Percentiles rank a stretch among this genome's conserved stretches.
phyloP scores from a whole-genome alignment of 1,140 invertebrate species.

The Dysdera silvatica region DNA sequence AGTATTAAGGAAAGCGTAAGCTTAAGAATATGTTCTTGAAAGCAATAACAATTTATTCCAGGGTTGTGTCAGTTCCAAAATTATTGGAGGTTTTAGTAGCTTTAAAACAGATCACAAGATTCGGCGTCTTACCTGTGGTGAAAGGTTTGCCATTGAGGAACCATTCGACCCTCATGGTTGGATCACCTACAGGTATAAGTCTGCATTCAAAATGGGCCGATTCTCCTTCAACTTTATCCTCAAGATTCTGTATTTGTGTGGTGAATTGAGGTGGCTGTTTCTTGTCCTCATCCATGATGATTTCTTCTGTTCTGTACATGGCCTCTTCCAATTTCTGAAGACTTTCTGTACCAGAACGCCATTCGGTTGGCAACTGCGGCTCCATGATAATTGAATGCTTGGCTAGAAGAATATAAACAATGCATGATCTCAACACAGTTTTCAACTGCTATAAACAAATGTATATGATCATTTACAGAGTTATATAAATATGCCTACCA shows the following conservation, averaged over 20 bases:
- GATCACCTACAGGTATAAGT: conserved; percentile 76
- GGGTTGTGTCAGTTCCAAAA: no score
- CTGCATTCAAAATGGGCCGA: conserved; percentile 84
- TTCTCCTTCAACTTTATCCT: conserved; percentile 75
- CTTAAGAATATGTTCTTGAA: no score
- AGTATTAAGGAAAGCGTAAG: no score
- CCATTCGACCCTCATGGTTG: conserved; percentile 86
- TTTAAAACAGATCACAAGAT: background rate
- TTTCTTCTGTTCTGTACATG: conserved; percentile 76
- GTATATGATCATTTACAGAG: no score
- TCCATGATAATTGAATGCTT: conserved; percentile 75
- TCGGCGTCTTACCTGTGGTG: conserved; percentile 49
- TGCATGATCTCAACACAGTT: background rate
- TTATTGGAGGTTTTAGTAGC: no score
- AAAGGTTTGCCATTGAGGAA: conserved; percentile 84
- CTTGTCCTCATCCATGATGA: conserved; percentile 68
- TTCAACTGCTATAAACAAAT: no score
- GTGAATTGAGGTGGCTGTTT: conserved; percentile 76
- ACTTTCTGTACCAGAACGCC: conserved; percentile 72
- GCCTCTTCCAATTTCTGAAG: conserved; percentile 83
- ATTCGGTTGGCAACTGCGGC: conserved; percentile 78
- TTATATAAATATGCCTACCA: no score
- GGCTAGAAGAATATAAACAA: background rate
- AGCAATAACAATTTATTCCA: no score
- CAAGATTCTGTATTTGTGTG: conserved; percentile 63